Base-by-base conservation (phyloP, 2,888 invertebrate species). In the Ochropleura leucogaster region DNA sequence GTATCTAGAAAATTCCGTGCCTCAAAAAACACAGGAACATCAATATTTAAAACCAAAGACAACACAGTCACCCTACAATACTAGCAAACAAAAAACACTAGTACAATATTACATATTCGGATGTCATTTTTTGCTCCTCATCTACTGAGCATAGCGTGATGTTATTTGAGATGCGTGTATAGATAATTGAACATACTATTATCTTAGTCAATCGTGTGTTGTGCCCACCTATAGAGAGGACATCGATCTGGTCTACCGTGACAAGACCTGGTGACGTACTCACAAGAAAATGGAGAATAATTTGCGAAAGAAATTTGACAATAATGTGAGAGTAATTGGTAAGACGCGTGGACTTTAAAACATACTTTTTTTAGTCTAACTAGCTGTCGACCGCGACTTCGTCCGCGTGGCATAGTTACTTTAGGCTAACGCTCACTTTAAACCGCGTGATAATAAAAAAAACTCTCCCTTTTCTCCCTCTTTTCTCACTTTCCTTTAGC, bases 81-180 rank as follows among this genome's bases (percentile, higher is more conserved):
- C 75, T 79, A 84, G 79, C 88, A 80, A 88, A 88, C 86, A 91
- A 93, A 91, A 92, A 93, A 92, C 90, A 70, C 59, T 83, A 79
- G 80, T 83, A 73, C 87, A 88, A 92, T 93, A 92, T 92, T 90
- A 91, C 89, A 89, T 89, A 91, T 91, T 85, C 84, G 89, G 87
- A 92, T 91, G 90, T 92, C 87, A 90, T 91, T 91, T 91, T 92
- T 89, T 84, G 87, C 86, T 88, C 87, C 90, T 90, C 91, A 84
- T 86, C 85, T 85, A 71, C 75, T 74, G 12, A 3, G 3, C 59
- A 84, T 82, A 80, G 84, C 81, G 84, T 82, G 84, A 68, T 66
- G 84, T 16, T 82, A 81, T 79, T 84, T 82, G 82, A 82, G 82
- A 74, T 80, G 80, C 83, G 76, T 72, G 79, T 79, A n/a, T 53